Base-by-base conservation (phyloP, 2,113 vertebrate species). In the Paramisgurnus dabryanus region DNA sequence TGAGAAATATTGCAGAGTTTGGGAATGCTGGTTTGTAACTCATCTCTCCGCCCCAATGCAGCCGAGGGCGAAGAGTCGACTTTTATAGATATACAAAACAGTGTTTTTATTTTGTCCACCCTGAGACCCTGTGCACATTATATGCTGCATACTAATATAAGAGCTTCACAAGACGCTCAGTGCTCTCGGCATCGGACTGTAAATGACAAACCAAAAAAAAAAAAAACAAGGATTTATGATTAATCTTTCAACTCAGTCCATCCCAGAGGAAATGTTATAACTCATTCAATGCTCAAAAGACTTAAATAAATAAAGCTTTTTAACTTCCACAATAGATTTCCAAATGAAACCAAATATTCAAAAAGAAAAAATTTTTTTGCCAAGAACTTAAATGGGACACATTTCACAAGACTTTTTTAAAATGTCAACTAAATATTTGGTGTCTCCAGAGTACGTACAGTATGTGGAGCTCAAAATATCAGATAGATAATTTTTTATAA, bases 31-130 rank as follows among this genome's bases (percentile, higher is more conserved):
- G 77, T 84, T 78, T 69, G 43, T 79, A 65, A 81, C 63, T 81
- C 78, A 84, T 81, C 70, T 84, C 76, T 58, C 34, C 45, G 50
- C 79, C 39, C 79, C 39, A 34, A 34, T 3, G 27, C 76, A 81
- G 65, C 68, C 76, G 65, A 70, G 79, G 74, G 74, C 40, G 45
- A 70, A 17, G 39, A 80, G 43, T 53, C 18, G 66, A 40, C 40
- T 5, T 64, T 17, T 17, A 79, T 49, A 68, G 69, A 84, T 78
- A 64, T 67, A 67, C 68, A 73, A 64, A 75, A 76, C 34, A 66
- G 43, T 9, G 34, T 67, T 80, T 69, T 65, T 55, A 68, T 75
- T 7, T 0, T 12, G 65, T 49, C 74, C 34, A 27, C 68, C 4
- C 49, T 76, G 77, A 83, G 57, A 77, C 67, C 65, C 22, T 49